Base-by-base conservation (phyloP, 1,140 invertebrate species). In the Lamellibrachia luymesi region DNA sequence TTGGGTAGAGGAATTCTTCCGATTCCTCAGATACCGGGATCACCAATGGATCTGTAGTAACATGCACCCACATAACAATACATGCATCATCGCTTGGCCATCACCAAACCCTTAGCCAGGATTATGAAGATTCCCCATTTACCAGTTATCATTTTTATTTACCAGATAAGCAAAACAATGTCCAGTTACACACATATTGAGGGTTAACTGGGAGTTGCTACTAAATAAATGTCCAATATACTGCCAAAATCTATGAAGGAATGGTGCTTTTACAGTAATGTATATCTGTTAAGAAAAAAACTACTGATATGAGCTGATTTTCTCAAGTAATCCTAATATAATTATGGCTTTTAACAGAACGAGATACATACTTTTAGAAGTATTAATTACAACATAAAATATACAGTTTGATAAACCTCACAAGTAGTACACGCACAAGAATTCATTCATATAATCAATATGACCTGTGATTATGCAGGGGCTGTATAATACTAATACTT, bases 371-470 rank as follows among this genome's bases (percentile, higher is more conserved):
- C 25, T 2, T 80, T 80, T 80, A 8, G 38, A 51, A 50, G 51
- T n/a, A 91, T 50, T 50, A 13, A 91, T 6, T 10, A 91, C 2
- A 91, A 91, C 90, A 91, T 22, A 91, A 91, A 91, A 7, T 8
- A 91, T 50, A 91, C 27, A 91, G 50, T 91, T 22, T 50, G 27
- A 91, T 91, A 80, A 80, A 80, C 64, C 25, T 80, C 91, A 91
- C 91, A 27, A 50, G 38, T 38, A 38, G 38, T 38, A 38, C 38
- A 38, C 50, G 27, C 90, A 91, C 49, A 50, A 91, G 51, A 91
- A 27, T 91, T 56, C 52, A 56, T 56, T 56, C 52, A 56, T 13
- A 91, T 38, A 38, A 38, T 22, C 22, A 38, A 91, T 6, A 22
- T 38, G 27, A 38, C 90, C 22, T 91, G 27, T 38, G 50, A 8